These are phyloP conservation scores for Dusona sp. DNA, from an alignment of 2,888 invertebrate species.

Conservation along the genomic window DNA sequence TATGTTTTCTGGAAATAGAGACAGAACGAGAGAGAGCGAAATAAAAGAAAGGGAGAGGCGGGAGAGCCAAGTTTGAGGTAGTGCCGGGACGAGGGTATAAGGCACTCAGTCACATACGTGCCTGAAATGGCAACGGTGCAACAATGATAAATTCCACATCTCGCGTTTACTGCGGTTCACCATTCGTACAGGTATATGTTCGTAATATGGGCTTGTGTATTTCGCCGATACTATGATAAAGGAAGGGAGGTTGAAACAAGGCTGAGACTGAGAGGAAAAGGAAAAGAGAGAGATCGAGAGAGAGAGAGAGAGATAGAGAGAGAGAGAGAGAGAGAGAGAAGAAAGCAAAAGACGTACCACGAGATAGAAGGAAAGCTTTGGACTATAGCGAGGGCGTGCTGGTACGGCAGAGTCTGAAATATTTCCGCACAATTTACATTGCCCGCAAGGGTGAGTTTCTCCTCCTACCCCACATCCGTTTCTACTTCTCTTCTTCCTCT, in stretches of 20 bases:
- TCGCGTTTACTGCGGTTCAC: slow-evolving; percentile 63
- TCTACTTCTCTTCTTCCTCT: slow-evolving; percentile 60
- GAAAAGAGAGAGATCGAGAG: slow-evolving; percentile 26
- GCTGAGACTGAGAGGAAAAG: slow-evolving; percentile 27
- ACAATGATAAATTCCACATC: slow-evolving; percentile 78
- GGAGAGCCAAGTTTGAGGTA: slow-evolving; percentile 48
- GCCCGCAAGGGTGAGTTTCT: slow-evolving; percentile 72
- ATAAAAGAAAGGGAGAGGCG: slow-evolving; percentile 25
- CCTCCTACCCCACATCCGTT: slow-evolving; percentile 61
- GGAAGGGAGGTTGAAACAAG: slow-evolving; percentile 59
- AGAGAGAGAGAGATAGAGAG: slow-evolving; percentile 39
- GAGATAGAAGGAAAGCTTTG: slow-evolving; percentile 29
- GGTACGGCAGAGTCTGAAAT: slow-evolving; percentile 74
- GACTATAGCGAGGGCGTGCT: slow-evolving; percentile 46
- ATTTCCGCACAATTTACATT: slow-evolving; percentile 80
- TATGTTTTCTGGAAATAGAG: not conserved
- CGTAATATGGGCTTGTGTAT: slow-evolving; percentile 65
- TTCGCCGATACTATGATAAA: slow-evolving; percentile 77
- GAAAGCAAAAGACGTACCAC: slow-evolving; percentile 49
- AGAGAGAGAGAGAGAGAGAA: slow-evolving; percentile 26
- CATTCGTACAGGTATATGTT: slow-evolving; percentile 20
- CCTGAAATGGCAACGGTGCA: slow-evolving; percentile 77
- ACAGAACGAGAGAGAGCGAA: not conserved
- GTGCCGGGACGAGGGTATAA: slow-evolving; percentile 69
- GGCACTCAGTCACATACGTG: slow-evolving; percentile 79